Conservation (phyloP, 23 tunicate genomes). For the Styela clava region DNA sequence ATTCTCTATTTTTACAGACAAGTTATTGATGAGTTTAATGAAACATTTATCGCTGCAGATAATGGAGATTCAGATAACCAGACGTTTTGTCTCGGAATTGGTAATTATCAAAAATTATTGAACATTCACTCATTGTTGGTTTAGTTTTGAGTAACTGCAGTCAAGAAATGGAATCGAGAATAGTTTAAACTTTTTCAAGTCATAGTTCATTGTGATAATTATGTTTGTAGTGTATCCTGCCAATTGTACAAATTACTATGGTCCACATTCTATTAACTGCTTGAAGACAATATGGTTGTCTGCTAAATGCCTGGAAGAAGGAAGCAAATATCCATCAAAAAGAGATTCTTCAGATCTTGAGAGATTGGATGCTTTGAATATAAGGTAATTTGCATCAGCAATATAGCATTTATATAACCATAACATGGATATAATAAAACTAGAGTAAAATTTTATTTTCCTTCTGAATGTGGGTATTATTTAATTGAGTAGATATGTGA, state of each 20-base stretch:
- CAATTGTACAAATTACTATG: constrained; percentile 21
- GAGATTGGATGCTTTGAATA: constrained; percentile 1
- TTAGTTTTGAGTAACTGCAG: too few relatives aligned
- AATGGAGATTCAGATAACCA: constrained; percentile 9
- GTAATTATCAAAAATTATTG: too few relatives aligned
- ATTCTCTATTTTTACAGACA: constrained; percentile 11
- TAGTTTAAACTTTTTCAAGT: too few relatives aligned
- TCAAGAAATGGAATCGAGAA: too few relatives aligned
- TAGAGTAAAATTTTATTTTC: too few relatives aligned
- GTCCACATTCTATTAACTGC: constrained; percentile 28
- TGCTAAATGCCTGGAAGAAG: neutral
- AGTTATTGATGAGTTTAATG: neutral
- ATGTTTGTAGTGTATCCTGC: neutral
- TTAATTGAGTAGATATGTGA: too few relatives aligned
- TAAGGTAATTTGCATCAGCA: too few relatives aligned
- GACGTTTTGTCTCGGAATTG: constrained; percentile 7
- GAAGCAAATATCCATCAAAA: constrained; percentile 1
- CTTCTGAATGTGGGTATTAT: too few relatives aligned
- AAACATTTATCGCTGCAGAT: constrained; percentile 3
- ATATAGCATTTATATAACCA: too few relatives aligned
- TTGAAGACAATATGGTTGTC: constrained; percentile 25
- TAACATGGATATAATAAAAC: too few relatives aligned
- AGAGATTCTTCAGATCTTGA: neutral
- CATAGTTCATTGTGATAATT: too few relatives aligned
- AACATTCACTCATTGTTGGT: too few relatives aligned